Evolutionary conservation across 2,888 invertebrate species (phyloP), one percentile per base, ranked within the genome.

Genomic region (Yponomeuta malinellus): DNA sequence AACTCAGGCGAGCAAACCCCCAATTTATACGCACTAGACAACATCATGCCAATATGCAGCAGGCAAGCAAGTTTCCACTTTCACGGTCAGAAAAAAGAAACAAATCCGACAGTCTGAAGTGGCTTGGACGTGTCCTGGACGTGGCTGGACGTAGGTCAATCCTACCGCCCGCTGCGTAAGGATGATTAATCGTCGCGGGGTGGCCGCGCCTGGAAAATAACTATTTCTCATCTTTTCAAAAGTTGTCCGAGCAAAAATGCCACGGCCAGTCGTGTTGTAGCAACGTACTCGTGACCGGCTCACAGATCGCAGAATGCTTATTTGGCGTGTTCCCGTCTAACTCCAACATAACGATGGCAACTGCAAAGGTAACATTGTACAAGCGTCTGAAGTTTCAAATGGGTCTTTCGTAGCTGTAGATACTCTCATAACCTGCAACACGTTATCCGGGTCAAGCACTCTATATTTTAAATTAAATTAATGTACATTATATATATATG

Each of bases 181-280:
- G 76, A 87, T 90, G 88, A 90, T 89, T 88, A 89, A 90, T 90
- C 80, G 83, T 83, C 77, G 78, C 77, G 78, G 85, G 83, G 83
- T 83, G 84, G 85, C 85, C 80, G 79, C 80, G 78, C 80, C 81
- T 79, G 84, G 83, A 83, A 87, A 85, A 85, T 87, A 88, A 88
- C 89, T 87, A 89, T 88, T 89, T 86, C 87, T 87, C 88, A 87
- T 88, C 86, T 89, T 89, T 88, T 85, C 79, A 85, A 87, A 86
- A 82, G 83, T 82, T 84, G 81, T 82, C 82, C 81, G 77, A 78
- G 79, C 80, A 76, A 82, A 86, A 84, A 84, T 87, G 89, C 86
- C 88, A 87, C 79, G 75, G 76, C 76, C 89, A 89, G 83, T 76
- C 81, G 78, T 84, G 82, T 83, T 79, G 76, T 79, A 77, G 77